Evolutionary conservation across 2,888 invertebrate species (phyloP).

Genomic region (Slavum lentiscoides): DNA sequence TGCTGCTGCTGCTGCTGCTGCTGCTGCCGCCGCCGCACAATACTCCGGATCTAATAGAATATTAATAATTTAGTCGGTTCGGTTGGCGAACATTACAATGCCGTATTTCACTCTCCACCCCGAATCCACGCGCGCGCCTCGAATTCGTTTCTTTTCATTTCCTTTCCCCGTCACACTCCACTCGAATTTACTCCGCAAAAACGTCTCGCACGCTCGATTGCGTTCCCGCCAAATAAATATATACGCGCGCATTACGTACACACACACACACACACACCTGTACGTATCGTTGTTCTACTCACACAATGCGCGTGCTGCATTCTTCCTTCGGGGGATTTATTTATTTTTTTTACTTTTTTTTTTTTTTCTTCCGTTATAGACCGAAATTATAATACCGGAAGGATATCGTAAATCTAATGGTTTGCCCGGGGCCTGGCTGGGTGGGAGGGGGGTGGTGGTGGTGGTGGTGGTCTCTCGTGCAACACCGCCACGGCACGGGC

Average conservation of each 20-base stretch:
- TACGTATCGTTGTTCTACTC: background rate
- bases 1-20: background rate
- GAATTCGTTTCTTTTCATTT: background rate
- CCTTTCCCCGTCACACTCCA: background rate
- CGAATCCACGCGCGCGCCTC: too few relatives aligned
- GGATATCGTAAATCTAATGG: constrained; percentile 49
- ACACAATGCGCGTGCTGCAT: too few relatives aligned
- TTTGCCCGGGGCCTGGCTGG: background rate
- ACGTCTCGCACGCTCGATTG: constrained; percentile 21
- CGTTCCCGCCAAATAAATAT: background rate
- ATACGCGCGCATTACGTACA: background rate
- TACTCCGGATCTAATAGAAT: constrained; percentile 53
- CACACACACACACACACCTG: background rate
- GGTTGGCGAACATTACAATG: constrained; percentile 53
- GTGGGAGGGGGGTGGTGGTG: background rate
- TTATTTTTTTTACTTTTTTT: too few relatives aligned
- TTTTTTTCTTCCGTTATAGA: constrained; percentile 34
- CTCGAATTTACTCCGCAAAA: constrained; percentile 11
- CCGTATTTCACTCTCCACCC: constrained; percentile 38
- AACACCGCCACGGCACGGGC: too few relatives aligned
- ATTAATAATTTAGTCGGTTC: constrained; percentile 53
- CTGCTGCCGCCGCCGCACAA: background rate
- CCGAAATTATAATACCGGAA: constrained; percentile 51
- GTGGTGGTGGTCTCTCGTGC: background rate
- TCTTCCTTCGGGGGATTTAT: constrained; percentile 20